phyloP scores from a whole-genome alignment of 2,888 invertebrate species.

The Mongoloraphidia duomilia region DNA sequence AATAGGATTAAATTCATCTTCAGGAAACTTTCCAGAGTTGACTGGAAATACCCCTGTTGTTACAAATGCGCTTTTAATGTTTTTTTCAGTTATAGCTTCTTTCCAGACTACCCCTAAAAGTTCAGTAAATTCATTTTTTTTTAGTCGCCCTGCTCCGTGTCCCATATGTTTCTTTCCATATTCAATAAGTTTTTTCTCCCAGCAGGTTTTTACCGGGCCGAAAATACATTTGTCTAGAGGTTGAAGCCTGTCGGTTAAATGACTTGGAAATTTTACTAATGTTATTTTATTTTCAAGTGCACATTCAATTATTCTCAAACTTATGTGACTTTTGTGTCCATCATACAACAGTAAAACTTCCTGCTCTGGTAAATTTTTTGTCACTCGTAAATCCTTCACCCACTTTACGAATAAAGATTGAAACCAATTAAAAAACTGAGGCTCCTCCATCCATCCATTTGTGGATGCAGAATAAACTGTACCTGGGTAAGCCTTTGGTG shows the following conservation, averaged over 20 bases:
- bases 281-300: too few relatives aligned
- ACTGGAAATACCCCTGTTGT: background rate
- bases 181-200: too few relatives aligned
- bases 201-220: too few relatives aligned
- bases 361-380: too few relatives aligned
- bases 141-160: background rate
- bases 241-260: too few relatives aligned
- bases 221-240: too few relatives aligned
- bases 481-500: slow-evolving; percentile 10
- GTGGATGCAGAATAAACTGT: slow-evolving; percentile 13
- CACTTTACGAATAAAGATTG: background rate
- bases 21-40: background rate
- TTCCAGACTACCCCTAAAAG: background rate
- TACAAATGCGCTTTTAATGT: background rate
- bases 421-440: slow-evolving; percentile 10
- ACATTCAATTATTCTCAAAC: too few relatives aligned
- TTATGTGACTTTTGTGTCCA: too few relatives aligned
- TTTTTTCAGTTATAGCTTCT: background rate
- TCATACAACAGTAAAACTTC: too few relatives aligned
- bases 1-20: background rate
- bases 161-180: background rate
- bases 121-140: background rate
- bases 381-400: too few relatives aligned
- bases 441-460: slow-evolving; percentile 17
- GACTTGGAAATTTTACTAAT: too few relatives aligned